Conservation (phyloP, 2,797 vertebrate genomes). For the Thalassophryne amazonica region DNA sequence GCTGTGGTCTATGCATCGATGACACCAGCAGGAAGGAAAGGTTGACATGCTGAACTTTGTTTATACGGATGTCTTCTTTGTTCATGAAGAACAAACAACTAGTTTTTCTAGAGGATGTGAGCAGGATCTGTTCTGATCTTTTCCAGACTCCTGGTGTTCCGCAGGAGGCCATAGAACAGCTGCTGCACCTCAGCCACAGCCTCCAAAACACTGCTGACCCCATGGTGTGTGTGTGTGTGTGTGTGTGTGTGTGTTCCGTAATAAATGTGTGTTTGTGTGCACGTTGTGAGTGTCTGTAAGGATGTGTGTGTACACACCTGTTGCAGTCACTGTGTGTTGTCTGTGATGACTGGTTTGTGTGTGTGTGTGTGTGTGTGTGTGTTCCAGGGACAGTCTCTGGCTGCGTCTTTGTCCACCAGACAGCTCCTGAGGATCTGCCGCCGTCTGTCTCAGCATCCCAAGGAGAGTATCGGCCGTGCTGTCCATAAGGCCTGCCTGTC, state of each 20-base stretch:
- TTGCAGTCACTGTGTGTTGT: neutral
- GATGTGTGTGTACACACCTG: too few relatives aligned
- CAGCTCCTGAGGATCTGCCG: conserved; percentile 91
- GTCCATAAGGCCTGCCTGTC: conserved; percentile 95
- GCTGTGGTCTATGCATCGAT: too few relatives aligned
- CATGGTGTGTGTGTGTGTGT: conserved; percentile 75
- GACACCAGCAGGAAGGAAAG: too few relatives aligned
- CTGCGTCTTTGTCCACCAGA: conserved; percentile 91
- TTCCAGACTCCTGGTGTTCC: conserved; percentile 83
- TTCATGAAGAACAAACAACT: too few relatives aligned
- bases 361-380: neutral
- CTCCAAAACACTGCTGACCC: conserved; percentile 86
- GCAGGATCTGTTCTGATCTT: too few relatives aligned
- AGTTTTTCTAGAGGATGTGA: too few relatives aligned
- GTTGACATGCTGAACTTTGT: too few relatives aligned
- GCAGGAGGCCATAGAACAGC: conserved; percentile 82
- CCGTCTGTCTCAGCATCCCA: conserved; percentile 86
- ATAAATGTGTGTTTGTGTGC: neutral
- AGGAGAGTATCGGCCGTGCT: conserved; percentile 86
- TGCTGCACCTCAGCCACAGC: conserved; percentile 87
- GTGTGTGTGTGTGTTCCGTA: neutral
- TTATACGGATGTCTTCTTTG: too few relatives aligned
- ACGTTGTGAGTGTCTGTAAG: too few relatives aligned
- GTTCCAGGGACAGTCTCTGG: conserved; percentile 87
- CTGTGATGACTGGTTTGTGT: neutral